Percentiles rank a stretch among this genome's conserved stretches.
phyloP scores from a whole-genome alignment of 2,113 vertebrate species.

The Dasyurus viverrinus region DNA sequence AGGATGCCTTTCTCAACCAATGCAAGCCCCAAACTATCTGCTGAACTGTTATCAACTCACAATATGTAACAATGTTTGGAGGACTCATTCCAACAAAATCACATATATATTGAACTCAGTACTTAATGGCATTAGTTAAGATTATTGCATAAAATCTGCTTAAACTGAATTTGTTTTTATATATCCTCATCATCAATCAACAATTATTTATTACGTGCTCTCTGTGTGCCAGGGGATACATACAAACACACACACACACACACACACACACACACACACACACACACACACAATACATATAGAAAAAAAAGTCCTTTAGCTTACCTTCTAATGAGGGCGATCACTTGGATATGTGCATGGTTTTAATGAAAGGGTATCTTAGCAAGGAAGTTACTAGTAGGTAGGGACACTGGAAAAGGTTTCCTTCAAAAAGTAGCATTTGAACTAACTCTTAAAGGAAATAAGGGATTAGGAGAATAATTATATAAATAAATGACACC shows the following conservation, averaged over 20 bases:
- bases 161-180: constrained; percentile 26
- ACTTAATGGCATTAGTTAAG: no score
- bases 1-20: background rate
- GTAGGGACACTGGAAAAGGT: background rate
- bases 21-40: background rate
- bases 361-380: background rate
- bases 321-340: background rate
- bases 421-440: background rate
- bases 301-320: background rate
- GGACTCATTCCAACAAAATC: background rate
- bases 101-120: background rate
- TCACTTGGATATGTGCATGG: background rate
- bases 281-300: no score
- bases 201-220: background rate
- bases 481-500: background rate
- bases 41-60: background rate
- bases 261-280: no score
- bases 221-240: background rate
- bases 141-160: constrained; percentile 39
- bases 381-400: background rate
- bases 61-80: background rate
- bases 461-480: background rate
- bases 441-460: background rate
- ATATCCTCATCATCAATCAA: constrained; percentile 27
- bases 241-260: no score